phyloP scores from a whole-genome alignment of 2,888 invertebrate species.

The Leptopilina drosophilae region DNA sequence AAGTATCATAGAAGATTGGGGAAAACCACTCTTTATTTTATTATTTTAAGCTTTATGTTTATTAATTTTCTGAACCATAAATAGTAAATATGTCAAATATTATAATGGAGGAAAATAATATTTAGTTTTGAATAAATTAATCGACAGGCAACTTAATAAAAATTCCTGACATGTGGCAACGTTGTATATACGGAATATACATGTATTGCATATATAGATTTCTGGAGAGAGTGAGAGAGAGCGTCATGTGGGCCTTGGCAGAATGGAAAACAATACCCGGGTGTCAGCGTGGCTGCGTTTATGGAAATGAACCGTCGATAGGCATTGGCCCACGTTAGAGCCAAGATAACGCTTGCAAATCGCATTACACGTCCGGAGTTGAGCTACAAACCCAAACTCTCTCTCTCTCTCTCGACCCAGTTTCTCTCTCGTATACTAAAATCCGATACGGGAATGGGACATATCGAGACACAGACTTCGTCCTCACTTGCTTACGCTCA shows the following conservation, averaged over 20 bases:
- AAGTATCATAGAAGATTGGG: no score
- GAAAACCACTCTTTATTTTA: no score
- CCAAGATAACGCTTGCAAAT: slow-evolving; percentile 75
- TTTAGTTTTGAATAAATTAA: no score
- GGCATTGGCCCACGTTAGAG: slow-evolving; percentile 55
- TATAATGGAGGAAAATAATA: no score
- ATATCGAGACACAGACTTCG: neutral
- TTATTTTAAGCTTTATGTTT: no score
- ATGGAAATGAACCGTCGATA: slow-evolving; percentile 20
- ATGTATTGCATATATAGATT: neutral
- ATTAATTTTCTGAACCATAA: no score
- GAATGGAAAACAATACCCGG: slow-evolving; percentile 39
- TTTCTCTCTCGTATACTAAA: slow-evolving; percentile 37
- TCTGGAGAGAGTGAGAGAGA: neutral
- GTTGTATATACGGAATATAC: no score
- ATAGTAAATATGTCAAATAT: no score
- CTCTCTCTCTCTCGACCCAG: slow-evolving; percentile 43
- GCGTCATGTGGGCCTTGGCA: neutral
- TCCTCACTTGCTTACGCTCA: slow-evolving; percentile 22
- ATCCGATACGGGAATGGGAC: slow-evolving; percentile 46
- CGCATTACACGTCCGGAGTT: slow-evolving; percentile 70
- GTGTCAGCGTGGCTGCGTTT: slow-evolving; percentile 19
- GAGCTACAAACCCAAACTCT: slow-evolving; percentile 38
- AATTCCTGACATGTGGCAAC: no score
- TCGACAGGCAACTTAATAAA: no score